Evolutionary conservation across 2,888 invertebrate genomes (phyloP).

Genomic region (Caenorhabditis sp.): DNA sequence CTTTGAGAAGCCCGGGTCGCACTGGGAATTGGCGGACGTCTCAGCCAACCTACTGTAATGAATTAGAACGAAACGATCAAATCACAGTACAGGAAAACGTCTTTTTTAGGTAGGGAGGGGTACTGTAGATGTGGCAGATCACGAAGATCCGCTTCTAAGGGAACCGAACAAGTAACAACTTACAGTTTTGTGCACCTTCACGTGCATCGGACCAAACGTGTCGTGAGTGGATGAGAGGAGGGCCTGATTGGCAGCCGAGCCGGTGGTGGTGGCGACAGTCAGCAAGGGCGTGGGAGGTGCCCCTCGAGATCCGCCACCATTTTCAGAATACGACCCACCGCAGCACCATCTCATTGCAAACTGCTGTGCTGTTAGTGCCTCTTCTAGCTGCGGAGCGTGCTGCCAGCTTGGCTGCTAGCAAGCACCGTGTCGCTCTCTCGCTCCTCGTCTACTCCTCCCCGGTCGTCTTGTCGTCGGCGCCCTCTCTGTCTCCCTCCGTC

Average conservation of each 20-base stretch:
- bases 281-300: slow-evolving; percentile 36
- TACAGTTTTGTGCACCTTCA: slow-evolving; percentile 67
- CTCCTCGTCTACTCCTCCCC: slow-evolving; percentile 4
- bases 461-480: slow-evolving; percentile 4
- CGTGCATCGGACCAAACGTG: slow-evolving; percentile 70
- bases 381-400: slow-evolving; percentile 16
- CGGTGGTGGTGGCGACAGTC: slow-evolving; percentile 23
- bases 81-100: too few species aligned
- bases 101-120: too few species aligned
- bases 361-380: slow-evolving; percentile 12
- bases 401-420: slow-evolving; percentile 11
- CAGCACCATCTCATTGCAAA: slow-evolving; percentile 62
- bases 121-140: too few species aligned
- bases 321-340: slow-evolving; percentile 62
- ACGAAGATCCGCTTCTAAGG: too few species aligned
- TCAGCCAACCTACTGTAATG: too few species aligned
- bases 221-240: slow-evolving; percentile 33
- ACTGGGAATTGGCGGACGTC: too few species aligned
- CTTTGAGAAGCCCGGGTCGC: too few species aligned
- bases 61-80: too few species aligned
- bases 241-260: neutral
- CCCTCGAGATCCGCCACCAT: slow-evolving; percentile 24
- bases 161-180: slow-evolving; percentile 20
- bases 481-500: slow-evolving; percentile 9
- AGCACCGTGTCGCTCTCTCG: slow-evolving; percentile 19